Percentiles rank a stretch among this genome's conserved stretches.
phyloP scores from a whole-genome alignment of 2,888 invertebrate genomes.

The Andricus quercusramuli region DNA sequence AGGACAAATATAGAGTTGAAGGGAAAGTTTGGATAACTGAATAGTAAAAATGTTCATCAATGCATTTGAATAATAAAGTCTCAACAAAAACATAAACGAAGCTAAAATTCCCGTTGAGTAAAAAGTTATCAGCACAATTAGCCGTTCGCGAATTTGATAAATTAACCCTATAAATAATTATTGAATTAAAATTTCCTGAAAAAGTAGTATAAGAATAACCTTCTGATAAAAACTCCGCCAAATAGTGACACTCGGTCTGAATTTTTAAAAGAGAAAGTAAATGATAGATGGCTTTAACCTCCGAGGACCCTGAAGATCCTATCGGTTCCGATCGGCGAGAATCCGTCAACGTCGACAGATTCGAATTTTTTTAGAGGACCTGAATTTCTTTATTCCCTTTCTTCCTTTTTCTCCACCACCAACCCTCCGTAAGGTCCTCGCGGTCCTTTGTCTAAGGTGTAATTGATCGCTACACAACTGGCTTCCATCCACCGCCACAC shows the following conservation, averaged over 20 bases:
- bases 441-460: constrained; percentile 70
- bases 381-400: constrained; percentile 57
- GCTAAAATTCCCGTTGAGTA: too few relatives aligned
- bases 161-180: too few relatives aligned
- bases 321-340: constrained; percentile 62
- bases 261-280: constrained; percentile 20
- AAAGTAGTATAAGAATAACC: too few relatives aligned
- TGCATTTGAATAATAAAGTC: too few relatives aligned
- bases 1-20: background rate
- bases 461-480: constrained; percentile 73
- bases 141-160: too few relatives aligned
- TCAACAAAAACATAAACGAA: too few relatives aligned
- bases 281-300: constrained; percentile 65
- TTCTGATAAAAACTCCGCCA: background rate
- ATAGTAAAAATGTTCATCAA: too few relatives aligned
- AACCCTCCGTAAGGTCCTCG: constrained; percentile 44
- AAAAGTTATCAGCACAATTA: too few relatives aligned
- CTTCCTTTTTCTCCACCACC: background rate
- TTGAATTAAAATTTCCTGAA: too few relatives aligned
- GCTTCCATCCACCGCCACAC: constrained; percentile 55
- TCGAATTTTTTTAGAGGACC: constrained; percentile 48
- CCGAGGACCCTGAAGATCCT: constrained; percentile 54
- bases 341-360: constrained; percentile 71
- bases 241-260: background rate
- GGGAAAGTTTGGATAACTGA: too few relatives aligned